A percentile compares a stretch with the other conserved stretches of the same genome.
These are phyloP conservation scores for Dolichotis patagonum DNA, from an alignment of 2,113 vertebrate genomes.

Conservation along the genomic window DNA sequence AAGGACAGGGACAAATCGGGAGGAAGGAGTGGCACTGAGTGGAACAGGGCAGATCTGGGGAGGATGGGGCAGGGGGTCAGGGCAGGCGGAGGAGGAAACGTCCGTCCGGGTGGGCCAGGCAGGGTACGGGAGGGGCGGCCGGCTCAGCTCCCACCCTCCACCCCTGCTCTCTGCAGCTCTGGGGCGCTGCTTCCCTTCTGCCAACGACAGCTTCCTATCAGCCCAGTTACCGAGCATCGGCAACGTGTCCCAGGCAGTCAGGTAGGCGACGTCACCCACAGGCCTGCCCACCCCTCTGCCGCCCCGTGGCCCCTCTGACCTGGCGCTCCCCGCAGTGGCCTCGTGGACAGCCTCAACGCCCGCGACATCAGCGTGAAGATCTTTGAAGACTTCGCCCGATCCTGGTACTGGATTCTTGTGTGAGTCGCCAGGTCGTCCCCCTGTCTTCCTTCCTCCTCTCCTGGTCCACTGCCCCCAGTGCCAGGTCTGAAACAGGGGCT, in stretches of 20 bases:
- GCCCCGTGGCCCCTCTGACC: neutral
- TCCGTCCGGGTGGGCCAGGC: neutral
- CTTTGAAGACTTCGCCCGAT: constrained; percentile 93
- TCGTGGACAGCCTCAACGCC: constrained; percentile 85
- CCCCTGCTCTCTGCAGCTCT: constrained; percentile 83
- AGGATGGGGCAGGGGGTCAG: neutral
- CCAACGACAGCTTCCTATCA: neutral
- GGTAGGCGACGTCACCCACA: neutral
- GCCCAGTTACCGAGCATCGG: constrained; percentile 27
- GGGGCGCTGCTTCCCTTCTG: constrained; percentile 89
- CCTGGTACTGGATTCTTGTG: constrained; percentile 95
- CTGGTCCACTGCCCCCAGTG: neutral
- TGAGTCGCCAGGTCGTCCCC: constrained; percentile 84
- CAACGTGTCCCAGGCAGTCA: constrained; percentile 75
- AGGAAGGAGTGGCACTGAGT: neutral
- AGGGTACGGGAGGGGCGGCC: neutral
- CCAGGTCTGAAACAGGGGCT: neutral
- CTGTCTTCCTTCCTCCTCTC: neutral
- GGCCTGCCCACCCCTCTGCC: neutral
- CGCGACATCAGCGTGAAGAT: constrained; percentile 89
- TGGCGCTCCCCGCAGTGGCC: constrained; percentile 63
- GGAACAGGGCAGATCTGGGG: neutral
- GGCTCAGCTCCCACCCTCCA: neutral
- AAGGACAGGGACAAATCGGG: neutral
- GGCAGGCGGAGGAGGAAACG: neutral